Conservation (phyloP, 2,888 invertebrate species). For the Ophraella communa region DNA sequence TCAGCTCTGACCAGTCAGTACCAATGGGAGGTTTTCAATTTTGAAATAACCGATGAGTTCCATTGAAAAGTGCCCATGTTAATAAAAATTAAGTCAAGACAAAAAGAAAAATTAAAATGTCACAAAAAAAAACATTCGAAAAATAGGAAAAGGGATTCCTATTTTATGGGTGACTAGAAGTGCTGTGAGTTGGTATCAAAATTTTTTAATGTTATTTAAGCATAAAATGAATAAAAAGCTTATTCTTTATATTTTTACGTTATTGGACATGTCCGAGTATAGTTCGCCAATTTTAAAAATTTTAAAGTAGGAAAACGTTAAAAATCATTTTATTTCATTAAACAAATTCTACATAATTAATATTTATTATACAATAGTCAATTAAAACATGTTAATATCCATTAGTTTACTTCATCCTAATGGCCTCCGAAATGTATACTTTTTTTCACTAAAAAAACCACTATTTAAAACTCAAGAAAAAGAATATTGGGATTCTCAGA, state of each 20-base stretch:
- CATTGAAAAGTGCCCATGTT: conserved; percentile 35
- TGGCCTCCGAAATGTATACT: too few relatives aligned
- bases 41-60: conserved; percentile 58
- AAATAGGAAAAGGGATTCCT: conserved; percentile 6
- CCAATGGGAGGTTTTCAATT: conserved; percentile 85
- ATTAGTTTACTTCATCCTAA: too few relatives aligned
- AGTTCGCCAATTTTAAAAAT: background rate
- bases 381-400: too few relatives aligned
- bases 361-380: too few relatives aligned
- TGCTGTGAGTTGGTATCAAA: conserved; percentile 26
- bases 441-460: too few relatives aligned
- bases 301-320: background rate
- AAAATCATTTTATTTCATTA: background rate
- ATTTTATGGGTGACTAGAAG: conserved; percentile 23
- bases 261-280: background rate
- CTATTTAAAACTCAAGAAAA: too few relatives aligned
- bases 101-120: conserved; percentile 6
- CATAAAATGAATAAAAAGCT: conserved; percentile 11
- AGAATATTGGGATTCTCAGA: too few relatives aligned
- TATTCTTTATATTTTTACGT: background rate
- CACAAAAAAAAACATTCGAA: conserved; percentile 4
- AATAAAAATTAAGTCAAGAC: conserved; percentile 20
- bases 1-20: conserved; percentile 72
- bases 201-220: conserved; percentile 14
- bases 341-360: too few relatives aligned